Base-by-base conservation (phyloP, 1,140 invertebrate genomes). In the Sweltsa coloradensis region DNA sequence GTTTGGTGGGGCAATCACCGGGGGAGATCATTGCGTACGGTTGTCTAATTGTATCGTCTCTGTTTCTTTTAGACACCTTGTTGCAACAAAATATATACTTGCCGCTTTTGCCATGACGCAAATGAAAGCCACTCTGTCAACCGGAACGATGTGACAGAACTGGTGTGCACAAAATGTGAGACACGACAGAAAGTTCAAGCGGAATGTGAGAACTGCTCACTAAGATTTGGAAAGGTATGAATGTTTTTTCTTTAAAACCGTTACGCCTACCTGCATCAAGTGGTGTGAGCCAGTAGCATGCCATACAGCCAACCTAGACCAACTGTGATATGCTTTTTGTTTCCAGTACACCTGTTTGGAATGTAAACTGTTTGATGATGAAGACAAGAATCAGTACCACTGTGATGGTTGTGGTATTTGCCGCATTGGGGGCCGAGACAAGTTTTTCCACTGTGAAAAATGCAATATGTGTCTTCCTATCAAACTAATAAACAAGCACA, bases 341-440 rank as follows among this genome's bases (percentile, higher is more conserved):
- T 72, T 63, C 13, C 66, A 86, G 77, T 93, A 91, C 65, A 88
- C 80, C 41, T 93, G 89, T 57, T 66, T 79, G 4, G 79, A 87
- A 45, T 93, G 89, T 64, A 85, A 86, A 64, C 66, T 93, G n/a
- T 91, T 86, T 62, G 88, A 91, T 59, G 85, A 91, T 59, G 80
- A 85, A 47, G 85, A 90, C 54, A 89, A 87, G 60, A 74, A 80
- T 56, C 88, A 91, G 63, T 93, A 88, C 66, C 89, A 93, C 58
- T 93, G 89, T 57, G 76, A 84, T 49, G 82, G 79, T 2, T 93
- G 89, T 67, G 87, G 87, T 1, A 85, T 93, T 50, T 93, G 89
- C 57, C 76, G 89, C 34, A 78, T 91, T 50, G 89, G 88, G 2
- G 88, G 87, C 1, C 67, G 80, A 18, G 83, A 89, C 48, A 78